A percentile compares a stretch with the other conserved stretches of the same genome.
These are phyloP conservation scores for Glyphotaelius pellucidus DNA, from an alignment of 2,888 invertebrate species.

Conservation along the genomic window DNA sequence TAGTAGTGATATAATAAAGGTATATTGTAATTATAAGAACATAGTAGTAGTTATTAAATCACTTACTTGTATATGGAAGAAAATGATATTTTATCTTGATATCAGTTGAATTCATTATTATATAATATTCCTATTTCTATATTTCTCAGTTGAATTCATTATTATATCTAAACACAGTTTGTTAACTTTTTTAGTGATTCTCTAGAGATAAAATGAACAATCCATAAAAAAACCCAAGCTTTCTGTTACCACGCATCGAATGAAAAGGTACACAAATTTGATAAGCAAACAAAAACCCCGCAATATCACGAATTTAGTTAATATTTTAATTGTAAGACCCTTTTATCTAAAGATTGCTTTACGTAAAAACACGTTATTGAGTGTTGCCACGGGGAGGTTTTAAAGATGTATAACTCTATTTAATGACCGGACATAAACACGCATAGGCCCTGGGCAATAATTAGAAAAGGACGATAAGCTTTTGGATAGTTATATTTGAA, in stretches of 20 bases:
- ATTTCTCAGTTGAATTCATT: too few species aligned
- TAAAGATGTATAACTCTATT: not conserved
- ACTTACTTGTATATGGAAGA: too few species aligned
- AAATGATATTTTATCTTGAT: too few species aligned
- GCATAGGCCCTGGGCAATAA: not conserved
- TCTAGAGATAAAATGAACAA: too few species aligned
- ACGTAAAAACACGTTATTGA: not conserved
- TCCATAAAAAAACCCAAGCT: not conserved
- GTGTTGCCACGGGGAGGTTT: not conserved
- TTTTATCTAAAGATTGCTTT: not conserved
- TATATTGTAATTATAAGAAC: too few species aligned
- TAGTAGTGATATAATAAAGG: too few species aligned
- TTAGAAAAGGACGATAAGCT: conserved; percentile 15
- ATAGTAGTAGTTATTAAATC: too few species aligned
- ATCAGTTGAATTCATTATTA: too few species aligned
- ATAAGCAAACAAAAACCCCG: too few species aligned
- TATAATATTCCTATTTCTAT: too few species aligned
- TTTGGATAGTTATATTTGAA: not conserved
- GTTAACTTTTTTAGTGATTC: too few species aligned
- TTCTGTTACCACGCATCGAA: not conserved
- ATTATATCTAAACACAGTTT: too few species aligned
- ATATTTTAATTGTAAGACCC: not conserved
- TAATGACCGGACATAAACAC: conserved; percentile 2
- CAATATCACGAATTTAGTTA: not conserved
- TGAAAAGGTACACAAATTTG: not conserved